phyloP scores from a whole-genome alignment of 2,888 invertebrate genomes.

The Archips crataeganus region DNA sequence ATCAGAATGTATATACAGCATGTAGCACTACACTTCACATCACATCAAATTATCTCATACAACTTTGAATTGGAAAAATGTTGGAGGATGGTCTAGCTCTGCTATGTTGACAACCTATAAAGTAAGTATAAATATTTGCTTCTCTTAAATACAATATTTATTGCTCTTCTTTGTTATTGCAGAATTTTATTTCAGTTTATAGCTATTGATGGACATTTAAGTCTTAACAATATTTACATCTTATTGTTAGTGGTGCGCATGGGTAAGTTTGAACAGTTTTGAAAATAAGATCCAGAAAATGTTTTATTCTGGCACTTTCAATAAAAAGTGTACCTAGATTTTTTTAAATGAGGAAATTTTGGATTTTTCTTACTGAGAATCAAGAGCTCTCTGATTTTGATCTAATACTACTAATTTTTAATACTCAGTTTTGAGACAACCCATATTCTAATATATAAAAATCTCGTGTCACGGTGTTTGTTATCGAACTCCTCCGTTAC shows the following conservation, averaged over 20 bases:
- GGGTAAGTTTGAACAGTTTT: too few species aligned
- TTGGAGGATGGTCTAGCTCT: neutral
- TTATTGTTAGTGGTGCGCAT: neutral
- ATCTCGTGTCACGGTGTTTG: too few species aligned
- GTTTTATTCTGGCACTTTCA: too few species aligned
- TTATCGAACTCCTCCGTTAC: too few species aligned
- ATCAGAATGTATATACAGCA: conserved; percentile 36
- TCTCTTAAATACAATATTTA: neutral
- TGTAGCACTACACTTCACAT: conserved; percentile 23
- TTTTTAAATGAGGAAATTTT: too few species aligned
- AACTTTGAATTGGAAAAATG: neutral
- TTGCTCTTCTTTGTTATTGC: neutral
- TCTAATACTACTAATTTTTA: too few species aligned
- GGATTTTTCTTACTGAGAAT: too few species aligned
- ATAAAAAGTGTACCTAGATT: too few species aligned
- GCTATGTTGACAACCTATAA: neutral
- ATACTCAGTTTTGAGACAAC: too few species aligned
- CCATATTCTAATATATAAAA: too few species aligned
- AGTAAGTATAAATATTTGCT: neutral
- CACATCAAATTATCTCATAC: conserved; percentile 21
- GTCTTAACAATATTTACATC: neutral
- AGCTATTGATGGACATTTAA: neutral
- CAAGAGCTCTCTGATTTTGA: too few species aligned
- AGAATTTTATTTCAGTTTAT: neutral
- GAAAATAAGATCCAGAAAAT: too few species aligned